A percentile compares a stretch with the other conserved stretches of the same genome.
Conservation (phyloP, 2,113 vertebrate species). For the Bettongia penicillata region DNA sequence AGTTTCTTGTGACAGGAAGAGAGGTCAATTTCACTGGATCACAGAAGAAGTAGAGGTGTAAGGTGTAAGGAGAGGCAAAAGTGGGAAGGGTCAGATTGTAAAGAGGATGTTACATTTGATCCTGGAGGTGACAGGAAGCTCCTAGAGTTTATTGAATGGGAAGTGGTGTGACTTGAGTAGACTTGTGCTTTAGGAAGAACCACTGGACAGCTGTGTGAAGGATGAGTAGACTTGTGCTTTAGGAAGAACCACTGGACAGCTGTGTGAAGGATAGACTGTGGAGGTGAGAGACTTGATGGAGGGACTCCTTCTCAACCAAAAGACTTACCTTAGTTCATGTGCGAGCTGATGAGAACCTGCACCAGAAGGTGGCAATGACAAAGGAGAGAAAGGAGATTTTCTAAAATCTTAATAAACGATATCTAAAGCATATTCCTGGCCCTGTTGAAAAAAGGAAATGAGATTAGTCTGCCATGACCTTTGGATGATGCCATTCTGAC, state of each 20-base stretch:
- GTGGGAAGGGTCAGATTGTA: not conserved
- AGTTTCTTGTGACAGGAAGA: not conserved
- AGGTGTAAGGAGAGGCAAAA: not conserved
- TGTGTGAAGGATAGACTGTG: not conserved
- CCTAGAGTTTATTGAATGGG: not conserved
- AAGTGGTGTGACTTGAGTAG: not conserved
- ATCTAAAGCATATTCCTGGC: not conserved
- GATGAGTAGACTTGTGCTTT: not conserved
- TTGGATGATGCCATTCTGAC: not conserved
- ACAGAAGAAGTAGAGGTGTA: not conserved
- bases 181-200: not conserved
- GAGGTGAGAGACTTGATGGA: not conserved
- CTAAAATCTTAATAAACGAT: not conserved
- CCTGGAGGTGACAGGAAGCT: not conserved
- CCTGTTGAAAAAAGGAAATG: not conserved
- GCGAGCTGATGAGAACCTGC: not conserved
- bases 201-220: not conserved
- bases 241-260: not conserved
- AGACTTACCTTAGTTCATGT: not conserved
- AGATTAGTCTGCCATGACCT: not conserved
- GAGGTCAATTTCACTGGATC: not conserved
- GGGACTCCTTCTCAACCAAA: not conserved
- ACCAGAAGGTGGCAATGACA: not conserved
- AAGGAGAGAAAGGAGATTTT: not conserved
- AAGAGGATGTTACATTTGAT: not conserved